Percentiles rank a stretch among this genome's conserved stretches.
Evolutionary conservation across 1,140 invertebrate species (phyloP).

Genomic region (Adoxophyes honmai): DNA sequence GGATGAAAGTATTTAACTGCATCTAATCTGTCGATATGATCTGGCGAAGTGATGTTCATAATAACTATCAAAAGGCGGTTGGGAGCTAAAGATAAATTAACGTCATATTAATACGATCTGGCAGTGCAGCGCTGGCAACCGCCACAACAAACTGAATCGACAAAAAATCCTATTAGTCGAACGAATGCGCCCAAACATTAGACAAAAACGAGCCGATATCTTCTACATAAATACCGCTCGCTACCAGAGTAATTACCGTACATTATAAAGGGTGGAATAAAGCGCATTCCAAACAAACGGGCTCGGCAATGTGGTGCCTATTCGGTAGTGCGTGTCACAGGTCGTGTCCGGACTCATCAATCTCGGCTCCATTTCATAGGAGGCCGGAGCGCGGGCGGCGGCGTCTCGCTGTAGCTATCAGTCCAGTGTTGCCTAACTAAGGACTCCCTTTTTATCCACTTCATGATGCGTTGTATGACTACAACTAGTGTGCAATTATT

Average conservation of each 20-base stretch:
- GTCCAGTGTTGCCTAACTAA: neutral
- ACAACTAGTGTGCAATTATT: too few relatives aligned
- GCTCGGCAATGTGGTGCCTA: conserved; percentile 21
- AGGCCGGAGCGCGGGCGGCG: conserved; percentile 40
- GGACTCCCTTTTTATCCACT: too few relatives aligned
- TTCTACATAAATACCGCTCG: conserved; percentile 34
- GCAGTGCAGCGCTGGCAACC: neutral
- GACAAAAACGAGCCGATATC: conserved; percentile 42
- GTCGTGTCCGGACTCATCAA: conserved; percentile 72
- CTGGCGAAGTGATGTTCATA: conserved; percentile 11
- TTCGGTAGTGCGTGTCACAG: conserved; percentile 74
- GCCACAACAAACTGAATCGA: conserved; percentile 5
- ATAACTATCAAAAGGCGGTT: conserved; percentile 1
- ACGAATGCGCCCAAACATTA: conserved; percentile 49
- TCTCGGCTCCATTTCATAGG: conserved; percentile 69
- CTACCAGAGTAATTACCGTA: conserved; percentile 62
- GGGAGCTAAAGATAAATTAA: conserved; percentile 12
- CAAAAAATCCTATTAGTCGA: conserved; percentile 65
- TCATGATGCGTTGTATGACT: too few relatives aligned
- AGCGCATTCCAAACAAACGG: conserved; percentile 57
- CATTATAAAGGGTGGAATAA: conserved; percentile 66
- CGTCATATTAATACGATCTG: conserved; percentile 4
- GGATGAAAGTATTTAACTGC: neutral
- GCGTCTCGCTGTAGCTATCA: neutral
- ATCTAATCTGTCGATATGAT: conserved; percentile 5